Percentiles rank a stretch among this genome's conserved stretches.
These are phyloP conservation scores for Andricus quercusramuli DNA, from an alignment of 2,888 invertebrate species.

Conservation along the genomic window DNA sequence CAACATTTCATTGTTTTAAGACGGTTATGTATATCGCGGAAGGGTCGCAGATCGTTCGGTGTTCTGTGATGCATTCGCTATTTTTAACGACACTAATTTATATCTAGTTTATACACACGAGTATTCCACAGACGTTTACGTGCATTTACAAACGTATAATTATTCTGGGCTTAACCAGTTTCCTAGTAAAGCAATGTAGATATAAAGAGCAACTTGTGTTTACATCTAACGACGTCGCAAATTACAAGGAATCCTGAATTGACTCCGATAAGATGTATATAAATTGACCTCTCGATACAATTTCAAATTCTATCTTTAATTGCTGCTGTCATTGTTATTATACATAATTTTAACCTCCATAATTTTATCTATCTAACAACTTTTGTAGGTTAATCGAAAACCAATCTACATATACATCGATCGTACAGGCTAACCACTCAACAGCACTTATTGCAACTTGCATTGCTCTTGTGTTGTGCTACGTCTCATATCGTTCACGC, in stretches of 20 bases:
- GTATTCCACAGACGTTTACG: background rate
- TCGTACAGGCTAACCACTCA: background rate
- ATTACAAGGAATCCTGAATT: constrained; percentile 12
- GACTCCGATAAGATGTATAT: constrained; percentile 24
- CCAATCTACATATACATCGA: too few species aligned
- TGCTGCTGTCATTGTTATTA: background rate
- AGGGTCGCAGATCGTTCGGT: constrained; percentile 37
- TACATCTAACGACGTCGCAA: constrained; percentile 50
- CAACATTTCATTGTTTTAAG: constrained; percentile 28
- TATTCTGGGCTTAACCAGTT: constrained; percentile 60
- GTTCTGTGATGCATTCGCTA: constrained; percentile 25
- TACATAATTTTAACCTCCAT: background rate
- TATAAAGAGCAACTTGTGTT: background rate
- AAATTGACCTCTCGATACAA: background rate
- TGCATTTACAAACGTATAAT: background rate
- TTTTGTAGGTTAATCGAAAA: background rate
- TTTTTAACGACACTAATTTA: constrained; percentile 53
- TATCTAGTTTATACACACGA: constrained; percentile 47
- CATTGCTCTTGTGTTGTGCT: background rate
- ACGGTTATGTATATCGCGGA: constrained; percentile 33
- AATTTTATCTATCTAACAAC: background rate
- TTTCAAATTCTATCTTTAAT: background rate
- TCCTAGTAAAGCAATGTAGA: constrained; percentile 14
- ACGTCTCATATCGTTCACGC: constrained; percentile 46
- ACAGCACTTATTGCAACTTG: background rate